A percentile compares a stretch with the other conserved stretches of the same genome.
These are phyloP conservation scores for Cetonia aurata DNA, from an alignment of 2,888 invertebrate genomes.

Conservation along the genomic window DNA sequence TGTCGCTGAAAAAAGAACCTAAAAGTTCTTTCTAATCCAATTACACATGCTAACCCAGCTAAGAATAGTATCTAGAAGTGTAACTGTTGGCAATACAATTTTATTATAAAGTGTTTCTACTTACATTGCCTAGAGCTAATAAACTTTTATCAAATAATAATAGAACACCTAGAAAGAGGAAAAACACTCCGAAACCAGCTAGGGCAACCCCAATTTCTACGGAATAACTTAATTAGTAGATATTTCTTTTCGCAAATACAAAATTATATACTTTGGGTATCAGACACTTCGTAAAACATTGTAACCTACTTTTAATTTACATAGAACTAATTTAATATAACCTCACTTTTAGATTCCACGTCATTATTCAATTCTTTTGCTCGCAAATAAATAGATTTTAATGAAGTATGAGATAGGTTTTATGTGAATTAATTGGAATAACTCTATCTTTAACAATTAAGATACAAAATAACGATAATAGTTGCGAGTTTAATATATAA, in stretches of 20 bases:
- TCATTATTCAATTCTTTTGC: slow-evolving; percentile 44
- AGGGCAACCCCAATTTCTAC: slow-evolving; percentile 97
- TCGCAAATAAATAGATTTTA: too few relatives aligned
- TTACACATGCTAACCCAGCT: slow-evolving; percentile 93
- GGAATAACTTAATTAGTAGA: slow-evolving; percentile 61
- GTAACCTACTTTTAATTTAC: slow-evolving; percentile 46
- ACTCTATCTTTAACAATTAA: too few relatives aligned
- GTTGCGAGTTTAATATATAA: too few relatives aligned
- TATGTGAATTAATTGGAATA: too few relatives aligned
- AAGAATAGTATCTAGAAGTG: too few relatives aligned
- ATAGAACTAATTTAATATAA: slow-evolving; percentile 41
- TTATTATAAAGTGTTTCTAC: slow-evolving; percentile 62
- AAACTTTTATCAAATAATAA: slow-evolving; percentile 97
- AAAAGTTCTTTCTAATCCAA: slow-evolving; percentile 94
- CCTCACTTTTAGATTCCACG: slow-evolving; percentile 50
- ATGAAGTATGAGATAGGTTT: too few relatives aligned
- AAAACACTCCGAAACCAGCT: slow-evolving; percentile 95
- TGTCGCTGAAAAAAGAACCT: slow-evolving; percentile 98
- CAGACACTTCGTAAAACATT: slow-evolving; percentile 85
- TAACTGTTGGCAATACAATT: slow-evolving; percentile 37
- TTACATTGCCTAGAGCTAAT: slow-evolving; percentile 99
- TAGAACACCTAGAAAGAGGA: slow-evolving; percentile 93
- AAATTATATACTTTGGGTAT: slow-evolving; percentile 81
- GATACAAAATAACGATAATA: too few relatives aligned
- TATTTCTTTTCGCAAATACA: slow-evolving; percentile 3